A percentile compares a stretch with the other conserved stretches of the same genome.
phyloP scores from a whole-genome alignment of 2,113 vertebrate genomes.

The Crotalus horridus region DNA sequence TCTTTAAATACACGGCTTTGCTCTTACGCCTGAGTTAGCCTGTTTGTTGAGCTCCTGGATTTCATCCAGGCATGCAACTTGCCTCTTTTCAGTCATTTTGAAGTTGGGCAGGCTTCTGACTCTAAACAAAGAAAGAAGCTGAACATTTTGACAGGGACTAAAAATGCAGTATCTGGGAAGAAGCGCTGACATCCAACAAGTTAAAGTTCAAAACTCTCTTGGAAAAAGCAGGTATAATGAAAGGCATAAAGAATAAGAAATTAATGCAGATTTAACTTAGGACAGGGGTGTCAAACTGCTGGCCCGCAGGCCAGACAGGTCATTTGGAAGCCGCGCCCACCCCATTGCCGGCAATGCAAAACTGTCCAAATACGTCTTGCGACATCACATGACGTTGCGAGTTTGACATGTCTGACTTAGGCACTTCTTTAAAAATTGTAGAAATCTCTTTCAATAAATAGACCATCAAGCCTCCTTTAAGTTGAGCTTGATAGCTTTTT shows the following conservation, averaged over 20 bases:
- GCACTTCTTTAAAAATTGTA: conserved; percentile 37
- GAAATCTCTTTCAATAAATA: conserved; percentile 14
- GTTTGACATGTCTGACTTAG: not conserved
- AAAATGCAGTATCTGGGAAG: conserved; percentile 19
- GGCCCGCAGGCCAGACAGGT: too few relatives aligned
- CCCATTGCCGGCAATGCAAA: too few relatives aligned
- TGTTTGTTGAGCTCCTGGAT: not conserved
- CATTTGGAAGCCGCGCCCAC: too few relatives aligned
- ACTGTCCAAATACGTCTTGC: too few relatives aligned
- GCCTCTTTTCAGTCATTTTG: not conserved
- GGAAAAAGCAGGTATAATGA: conserved; percentile 29
- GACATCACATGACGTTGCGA: rapidly evolving
- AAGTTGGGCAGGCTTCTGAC: not conserved
- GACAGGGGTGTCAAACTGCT: not conserved
- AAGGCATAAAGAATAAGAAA: conserved; percentile 28
- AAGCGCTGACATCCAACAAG: conserved; percentile 26
- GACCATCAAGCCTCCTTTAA: not conserved
- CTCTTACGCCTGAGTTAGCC: not conserved
- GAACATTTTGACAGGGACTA: conserved; percentile 7
- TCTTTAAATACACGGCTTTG: not conserved
- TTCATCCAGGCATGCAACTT: not conserved
- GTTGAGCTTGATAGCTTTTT: not conserved
- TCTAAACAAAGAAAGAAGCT: not conserved
- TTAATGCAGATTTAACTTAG: not conserved
- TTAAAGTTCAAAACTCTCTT: not conserved